phyloP scores from a whole-genome alignment of 1,140 invertebrate species.

The Mycetomoellerius zeteki region DNA sequence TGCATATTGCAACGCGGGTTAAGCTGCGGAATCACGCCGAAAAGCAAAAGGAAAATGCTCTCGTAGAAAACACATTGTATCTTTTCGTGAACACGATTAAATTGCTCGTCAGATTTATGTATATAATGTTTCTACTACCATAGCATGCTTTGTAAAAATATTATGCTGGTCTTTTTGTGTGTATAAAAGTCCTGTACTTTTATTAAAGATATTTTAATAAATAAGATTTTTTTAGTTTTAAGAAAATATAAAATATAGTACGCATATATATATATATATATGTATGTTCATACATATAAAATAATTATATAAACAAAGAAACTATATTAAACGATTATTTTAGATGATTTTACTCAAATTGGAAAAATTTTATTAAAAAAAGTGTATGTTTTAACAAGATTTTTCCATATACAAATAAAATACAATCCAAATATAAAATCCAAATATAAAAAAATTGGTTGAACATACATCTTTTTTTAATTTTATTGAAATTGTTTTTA shows the following conservation, averaged over 20 bases:
- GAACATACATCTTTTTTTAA: neutral
- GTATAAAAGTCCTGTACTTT: neutral
- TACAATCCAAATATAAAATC: too few relatives aligned
- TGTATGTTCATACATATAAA: neutral
- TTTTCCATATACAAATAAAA: neutral
- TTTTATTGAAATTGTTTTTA: neutral
- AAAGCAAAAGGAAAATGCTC: conserved; percentile 35
- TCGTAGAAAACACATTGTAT: conserved; percentile 1
- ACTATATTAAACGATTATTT: neutral
- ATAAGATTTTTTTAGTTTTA: neutral
- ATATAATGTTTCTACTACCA: neutral
- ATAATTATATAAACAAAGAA: neutral
- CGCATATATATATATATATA: neutral
- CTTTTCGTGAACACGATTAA: conserved; percentile 18
- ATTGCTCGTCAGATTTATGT: conserved; percentile 24
- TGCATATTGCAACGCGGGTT: conserved; percentile 63
- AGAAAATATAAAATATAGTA: neutral
- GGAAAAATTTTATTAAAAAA: neutral
- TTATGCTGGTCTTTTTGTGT: neutral
- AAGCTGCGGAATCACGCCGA: conserved; percentile 43
- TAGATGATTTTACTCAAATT: neutral
- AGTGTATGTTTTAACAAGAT: neutral
- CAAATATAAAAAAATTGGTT: too few relatives aligned
- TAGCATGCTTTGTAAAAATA: neutral
- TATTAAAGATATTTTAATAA: conserved; percentile 9